Conservation (phyloP, 1,140 invertebrate genomes). For the Camponotus pennsylvanicus region DNA sequence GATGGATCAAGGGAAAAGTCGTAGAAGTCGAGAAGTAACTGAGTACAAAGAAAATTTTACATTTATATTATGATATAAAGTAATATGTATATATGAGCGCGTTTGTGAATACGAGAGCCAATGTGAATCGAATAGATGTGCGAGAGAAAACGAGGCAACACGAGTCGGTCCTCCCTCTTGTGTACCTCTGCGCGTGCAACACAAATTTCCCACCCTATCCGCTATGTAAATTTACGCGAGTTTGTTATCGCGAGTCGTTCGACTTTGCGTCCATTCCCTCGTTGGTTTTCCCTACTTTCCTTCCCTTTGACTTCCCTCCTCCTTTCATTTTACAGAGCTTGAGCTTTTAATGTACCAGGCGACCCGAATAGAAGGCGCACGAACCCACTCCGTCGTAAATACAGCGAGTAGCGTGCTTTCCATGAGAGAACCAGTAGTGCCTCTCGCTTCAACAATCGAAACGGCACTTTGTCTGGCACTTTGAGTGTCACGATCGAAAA, state of each 20-base stretch:
- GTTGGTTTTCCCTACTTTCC: constrained; percentile 39
- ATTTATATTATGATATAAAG: constrained; percentile 10
- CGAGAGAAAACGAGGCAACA: background rate
- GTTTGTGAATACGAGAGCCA: background rate
- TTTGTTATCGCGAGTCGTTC: constrained; percentile 48
- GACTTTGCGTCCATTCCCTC: constrained; percentile 32
- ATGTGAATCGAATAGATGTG: background rate
- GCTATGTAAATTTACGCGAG: constrained; percentile 50
- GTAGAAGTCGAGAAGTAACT: background rate
- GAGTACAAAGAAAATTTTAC: background rate
- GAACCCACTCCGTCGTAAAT: constrained; percentile 57
- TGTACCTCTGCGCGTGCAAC: background rate
- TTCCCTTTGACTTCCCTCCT: constrained; percentile 40
- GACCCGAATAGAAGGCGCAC: constrained; percentile 57
- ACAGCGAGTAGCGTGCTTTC: constrained; percentile 39
- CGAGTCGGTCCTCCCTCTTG: background rate
- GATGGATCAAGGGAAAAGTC: background rate
- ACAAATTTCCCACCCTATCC: constrained; percentile 24
- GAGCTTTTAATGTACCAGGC: constrained; percentile 66
- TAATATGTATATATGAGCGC: no score
- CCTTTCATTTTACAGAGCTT: constrained; percentile 56
- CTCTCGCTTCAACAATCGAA: constrained; percentile 51
- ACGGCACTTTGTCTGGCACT: constrained; percentile 41
- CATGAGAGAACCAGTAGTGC: constrained; percentile 41
- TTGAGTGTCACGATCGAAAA: constrained; percentile 33